Evolutionary conservation across 2,113 vertebrate species (phyloP).

Genomic region (Rhodinocichla rosea): DNA sequence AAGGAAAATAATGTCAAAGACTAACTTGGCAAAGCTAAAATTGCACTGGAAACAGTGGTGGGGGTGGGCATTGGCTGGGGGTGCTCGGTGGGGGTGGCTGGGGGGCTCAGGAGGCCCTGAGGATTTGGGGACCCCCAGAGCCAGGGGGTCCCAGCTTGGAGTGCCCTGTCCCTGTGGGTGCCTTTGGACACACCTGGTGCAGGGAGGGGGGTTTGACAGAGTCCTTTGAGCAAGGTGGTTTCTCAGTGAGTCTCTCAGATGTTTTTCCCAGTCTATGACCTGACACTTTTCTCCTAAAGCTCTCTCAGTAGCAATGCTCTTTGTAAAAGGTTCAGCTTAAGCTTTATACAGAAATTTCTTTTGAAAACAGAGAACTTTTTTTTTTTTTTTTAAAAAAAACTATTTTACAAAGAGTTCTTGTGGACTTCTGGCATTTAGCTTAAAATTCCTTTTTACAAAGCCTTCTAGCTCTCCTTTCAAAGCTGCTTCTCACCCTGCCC

Average conservation of each 20-base stretch:
- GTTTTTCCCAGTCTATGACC: neutral
- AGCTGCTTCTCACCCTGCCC: constrained; percentile 9
- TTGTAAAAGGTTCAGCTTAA: neutral
- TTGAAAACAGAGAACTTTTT: neutral
- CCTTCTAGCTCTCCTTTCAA: neutral
- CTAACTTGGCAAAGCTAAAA: neutral
- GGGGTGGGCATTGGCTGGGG: neutral
- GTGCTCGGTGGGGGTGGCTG: neutral
- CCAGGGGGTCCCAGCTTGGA: neutral
- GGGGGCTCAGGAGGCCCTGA: neutral
- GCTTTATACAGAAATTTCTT: constrained; percentile 14
- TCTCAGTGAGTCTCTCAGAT: neutral
- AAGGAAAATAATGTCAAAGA: neutral
- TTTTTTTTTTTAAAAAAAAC: neutral
- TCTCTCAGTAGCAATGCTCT: neutral
- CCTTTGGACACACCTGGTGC: neutral
- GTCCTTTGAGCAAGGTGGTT: neutral
- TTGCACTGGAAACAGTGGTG: constrained; percentile 16
- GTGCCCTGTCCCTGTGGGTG: neutral
- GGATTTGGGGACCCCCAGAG: neutral
- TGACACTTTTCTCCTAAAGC: neutral
- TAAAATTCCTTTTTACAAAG: neutral
- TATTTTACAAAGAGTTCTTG: neutral
- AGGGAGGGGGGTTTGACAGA: neutral
- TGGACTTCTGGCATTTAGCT: constrained; percentile 11